Conservation (phyloP, 2,888 invertebrate species). For the Itoplectis maculator region DNA sequence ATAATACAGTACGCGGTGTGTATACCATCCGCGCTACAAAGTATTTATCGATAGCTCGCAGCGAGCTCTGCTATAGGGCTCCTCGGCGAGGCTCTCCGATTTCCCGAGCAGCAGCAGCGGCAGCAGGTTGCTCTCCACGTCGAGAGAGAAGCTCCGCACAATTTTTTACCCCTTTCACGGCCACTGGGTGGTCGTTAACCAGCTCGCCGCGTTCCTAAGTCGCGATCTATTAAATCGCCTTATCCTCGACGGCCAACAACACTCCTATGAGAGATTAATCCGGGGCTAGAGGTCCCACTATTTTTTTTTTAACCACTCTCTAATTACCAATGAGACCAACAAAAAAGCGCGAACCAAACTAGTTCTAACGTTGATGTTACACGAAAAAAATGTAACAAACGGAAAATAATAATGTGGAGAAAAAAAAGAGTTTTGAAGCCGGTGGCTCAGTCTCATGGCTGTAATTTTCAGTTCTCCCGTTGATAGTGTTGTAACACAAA, state of each 20-base stretch:
- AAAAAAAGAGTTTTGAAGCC: background rate
- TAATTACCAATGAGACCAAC: constrained; percentile 30
- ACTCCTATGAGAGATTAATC: constrained; percentile 56
- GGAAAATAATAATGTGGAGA: background rate
- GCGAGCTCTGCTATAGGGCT: constrained; percentile 34
- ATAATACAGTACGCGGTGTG: constrained; percentile 39
- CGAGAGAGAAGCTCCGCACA: constrained; percentile 46
- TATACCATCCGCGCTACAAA: constrained; percentile 43
- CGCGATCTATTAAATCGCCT: constrained; percentile 64
- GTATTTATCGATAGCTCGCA: constrained; percentile 63
- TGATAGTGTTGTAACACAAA: background rate
- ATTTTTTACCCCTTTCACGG: constrained; percentile 60
- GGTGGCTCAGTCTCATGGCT: background rate
- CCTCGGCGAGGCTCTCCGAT: constrained; percentile 42
- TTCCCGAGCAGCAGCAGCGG: constrained; percentile 11
- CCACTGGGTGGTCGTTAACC: constrained; percentile 68
- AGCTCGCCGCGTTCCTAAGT: constrained; percentile 54
- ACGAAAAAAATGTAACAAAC: background rate
- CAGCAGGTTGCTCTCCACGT: constrained; percentile 46
- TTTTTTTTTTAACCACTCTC: constrained; percentile 56
- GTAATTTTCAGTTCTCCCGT: constrained; percentile 1
- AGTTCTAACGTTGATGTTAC: background rate
- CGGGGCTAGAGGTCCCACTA: constrained; percentile 42
- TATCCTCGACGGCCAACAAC: constrained; percentile 57
- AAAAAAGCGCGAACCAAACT: constrained; percentile 11